Base-by-base conservation (phyloP, 1,140 invertebrate species). In the Archivesica marissinica region DNA sequence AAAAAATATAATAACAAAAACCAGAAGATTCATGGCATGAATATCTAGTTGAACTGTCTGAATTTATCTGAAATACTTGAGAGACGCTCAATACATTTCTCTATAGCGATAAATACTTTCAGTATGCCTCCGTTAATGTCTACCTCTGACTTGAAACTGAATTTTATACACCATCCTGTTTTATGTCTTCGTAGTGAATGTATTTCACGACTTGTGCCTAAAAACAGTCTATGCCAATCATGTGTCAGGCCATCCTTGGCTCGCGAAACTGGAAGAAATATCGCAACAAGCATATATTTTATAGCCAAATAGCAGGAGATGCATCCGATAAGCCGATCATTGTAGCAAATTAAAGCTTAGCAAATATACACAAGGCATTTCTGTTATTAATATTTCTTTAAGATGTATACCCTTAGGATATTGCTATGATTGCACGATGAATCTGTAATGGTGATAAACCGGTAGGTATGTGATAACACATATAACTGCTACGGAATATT, bases 331-430 rank as follows among this genome's bases (percentile, higher is more conserved):
- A 72, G 38, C 44, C 66, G 41, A 23, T 72, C 38, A 28, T n/a
- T 50, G 15, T 44, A 44, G 28, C 66, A 72, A 50, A 17, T 72
- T 72, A 64, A 72, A 30, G 66, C 66, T 50, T 30, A 25, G 44
- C 66, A 72, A 72, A 72, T 72, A 72, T 64, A 64, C 59, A 35
- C 59, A 17, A 25, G 59, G 59, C 38, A 64, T 64, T 64, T 64
- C 59, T 64, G 59, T n/a, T 64, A 64, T 64, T 64, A 64, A 64
- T 64, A 64, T 64, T 64, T 64, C 59, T 64, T 64, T 35, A 64
- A 64, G 28, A 64, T 35, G 59, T 64, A 64, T 64, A 64, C 59
- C 59, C 59, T 64, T 33, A 35, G n/a, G n/a, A n/a, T n/a, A n/a
- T n/a, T n/a, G n/a, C n/a, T n/a, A n/a, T 4, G 59, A 64, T 64